These are phyloP conservation scores for Pelobates fuscus DNA, from an alignment of 2,113 vertebrate genomes.

Conservation along the genomic window DNA sequence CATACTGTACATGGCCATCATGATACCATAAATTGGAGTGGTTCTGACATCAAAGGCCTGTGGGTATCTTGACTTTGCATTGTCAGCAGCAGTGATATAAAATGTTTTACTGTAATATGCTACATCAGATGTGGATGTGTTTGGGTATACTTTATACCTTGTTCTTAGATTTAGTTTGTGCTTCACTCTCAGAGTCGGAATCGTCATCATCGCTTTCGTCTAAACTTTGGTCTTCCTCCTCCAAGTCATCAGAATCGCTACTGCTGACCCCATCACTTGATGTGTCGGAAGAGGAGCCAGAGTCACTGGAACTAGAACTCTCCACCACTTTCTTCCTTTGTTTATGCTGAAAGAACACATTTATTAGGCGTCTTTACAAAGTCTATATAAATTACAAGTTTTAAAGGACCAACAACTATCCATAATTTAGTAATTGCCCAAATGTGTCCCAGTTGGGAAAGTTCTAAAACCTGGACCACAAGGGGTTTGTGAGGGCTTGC, in stretches of 20 bases:
- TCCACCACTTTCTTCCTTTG: constrained; percentile 79
- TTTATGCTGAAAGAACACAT: constrained; percentile 64
- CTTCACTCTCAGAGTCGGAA: constrained; percentile 79
- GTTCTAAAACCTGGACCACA: no score
- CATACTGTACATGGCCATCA: no score
- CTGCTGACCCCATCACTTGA: constrained; percentile 86
- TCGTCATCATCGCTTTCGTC: constrained; percentile 77
- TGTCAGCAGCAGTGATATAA: no score
- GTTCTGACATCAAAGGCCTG: no score
- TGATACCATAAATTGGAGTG: no score
- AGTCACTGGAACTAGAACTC: constrained; percentile 88
- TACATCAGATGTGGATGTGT: no score
- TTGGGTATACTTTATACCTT: no score
- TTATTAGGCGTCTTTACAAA: not conserved
- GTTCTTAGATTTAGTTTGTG: constrained; percentile 71
- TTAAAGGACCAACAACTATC: not conserved
- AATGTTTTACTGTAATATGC: no score
- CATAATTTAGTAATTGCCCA: no score
- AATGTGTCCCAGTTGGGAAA: no score
- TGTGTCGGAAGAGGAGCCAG: constrained; percentile 85
- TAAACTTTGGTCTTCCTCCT: constrained; percentile 82
- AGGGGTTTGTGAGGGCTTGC: no score
- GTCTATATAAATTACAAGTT: not conserved
- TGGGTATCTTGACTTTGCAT: no score
- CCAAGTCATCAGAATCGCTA: constrained; percentile 86